A percentile compares a stretch with the other conserved stretches of the same genome.
These are phyloP conservation scores for Cydia pomonella DNA, from an alignment of 1,140 invertebrate genomes.

Conservation along the genomic window DNA sequence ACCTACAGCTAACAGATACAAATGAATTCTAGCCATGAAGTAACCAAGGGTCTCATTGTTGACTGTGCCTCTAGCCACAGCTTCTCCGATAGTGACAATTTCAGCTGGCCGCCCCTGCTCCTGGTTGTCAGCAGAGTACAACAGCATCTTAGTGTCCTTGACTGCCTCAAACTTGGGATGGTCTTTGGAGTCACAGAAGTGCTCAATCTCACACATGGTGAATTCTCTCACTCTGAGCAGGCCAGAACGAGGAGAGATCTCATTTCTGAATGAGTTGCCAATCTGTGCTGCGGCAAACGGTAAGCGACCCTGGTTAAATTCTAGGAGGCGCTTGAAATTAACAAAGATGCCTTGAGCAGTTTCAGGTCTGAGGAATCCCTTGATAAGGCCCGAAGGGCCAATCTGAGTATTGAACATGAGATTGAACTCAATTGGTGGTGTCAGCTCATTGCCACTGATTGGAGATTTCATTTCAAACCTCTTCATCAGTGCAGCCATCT, in stretches of 20 bases:
- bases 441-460: slow-evolving; percentile 95
- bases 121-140: slow-evolving; percentile 98
- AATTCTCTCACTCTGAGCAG: slow-evolving; percentile 98
- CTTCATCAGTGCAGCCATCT: slow-evolving; percentile 91
- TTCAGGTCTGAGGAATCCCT: slow-evolving; percentile 98
- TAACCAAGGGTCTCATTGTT: slow-evolving; percentile 99
- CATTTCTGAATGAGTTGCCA: slow-evolving; percentile 99
- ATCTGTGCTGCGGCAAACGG: slow-evolving; percentile 99
- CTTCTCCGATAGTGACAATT: slow-evolving; percentile 87
- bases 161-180: slow-evolving; percentile 95
- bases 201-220: slow-evolving; percentile 99
- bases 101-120: slow-evolving; percentile 94
- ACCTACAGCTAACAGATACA: slow-evolving; percentile 94
- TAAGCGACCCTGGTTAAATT: slow-evolving; percentile 97
- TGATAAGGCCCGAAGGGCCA: slow-evolving; percentile 96
- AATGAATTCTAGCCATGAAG: slow-evolving; percentile 97
- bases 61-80: slow-evolving; percentile 91
- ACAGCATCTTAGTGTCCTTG: slow-evolving; percentile 86
- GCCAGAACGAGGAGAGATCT: slow-evolving; percentile 99
- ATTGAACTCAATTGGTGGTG: slow-evolving; percentile 98
- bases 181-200: slow-evolving; percentile 98
- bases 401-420: slow-evolving; percentile 99
- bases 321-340: slow-evolving; percentile 97
- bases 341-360: slow-evolving; percentile 99
- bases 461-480: slow-evolving; percentile 98